Base-by-base conservation (phyloP, 2,797 vertebrate genomes). In the Sebastes cheni region DNA sequence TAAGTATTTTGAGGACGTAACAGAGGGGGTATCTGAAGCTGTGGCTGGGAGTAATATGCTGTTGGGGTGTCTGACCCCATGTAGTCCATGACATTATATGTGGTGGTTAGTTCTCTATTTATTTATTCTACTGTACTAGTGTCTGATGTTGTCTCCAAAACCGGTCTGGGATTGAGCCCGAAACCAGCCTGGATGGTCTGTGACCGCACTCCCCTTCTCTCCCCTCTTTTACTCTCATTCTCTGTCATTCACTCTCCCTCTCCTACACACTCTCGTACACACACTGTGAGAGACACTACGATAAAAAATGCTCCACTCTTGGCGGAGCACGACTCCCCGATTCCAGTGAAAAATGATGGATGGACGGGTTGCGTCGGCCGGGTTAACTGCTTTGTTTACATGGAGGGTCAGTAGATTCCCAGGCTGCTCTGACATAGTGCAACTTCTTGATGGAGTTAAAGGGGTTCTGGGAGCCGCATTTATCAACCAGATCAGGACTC, bases 351-450 rank as follows among this genome's bases (percentile, higher is more conserved):
- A 84, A 64, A 87, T 92, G 90, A 92, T 84, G 83, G 88, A 91
- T 92, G 86, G 79, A 81, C 9, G 81, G 70, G 81, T 81, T 78
- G 81, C 52, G 5, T 75, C 16, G 67, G 52, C 20, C 32, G 80
- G 80, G 87, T 79, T 86, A 84, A 77, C 84, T 50, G 89, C 86
- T 83, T 71, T 85, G 89, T 88, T 91, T 91, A 85, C 81, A 32
- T 1, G 74, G 60, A 66, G 86, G 94, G 91, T 93, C 91, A 91
- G 84, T 32, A 58, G 65, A 90, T 95, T 94, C 93, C 91, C 93
- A 95, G 88, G 89, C 93, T 61, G 75, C 86, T 84, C 78, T 90
- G 89, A 89, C 90, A 83, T 12, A 8, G 60, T 23, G 72, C 72
- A 55, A 18, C 76, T 29, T 72, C 77, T 50, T 52, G 79, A 87